Evolutionary conservation across 1,140 invertebrate genomes (phyloP).

Genomic region (Drosophila azteca): DNA sequence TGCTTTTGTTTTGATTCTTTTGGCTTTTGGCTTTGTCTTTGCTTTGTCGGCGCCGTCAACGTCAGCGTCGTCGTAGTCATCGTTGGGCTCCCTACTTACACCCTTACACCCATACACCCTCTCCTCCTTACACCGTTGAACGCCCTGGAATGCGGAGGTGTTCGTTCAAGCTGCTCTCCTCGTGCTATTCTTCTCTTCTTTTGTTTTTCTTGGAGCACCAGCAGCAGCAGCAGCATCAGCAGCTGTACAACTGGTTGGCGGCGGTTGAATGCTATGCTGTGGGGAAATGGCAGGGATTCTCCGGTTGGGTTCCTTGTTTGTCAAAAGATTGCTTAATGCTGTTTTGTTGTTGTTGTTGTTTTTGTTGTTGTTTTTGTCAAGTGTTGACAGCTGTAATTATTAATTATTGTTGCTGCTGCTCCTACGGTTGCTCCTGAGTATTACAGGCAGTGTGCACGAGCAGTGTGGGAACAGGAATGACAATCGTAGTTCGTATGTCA

Average conservation of each 20-base stretch:
- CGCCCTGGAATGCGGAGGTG: conserved; percentile 49
- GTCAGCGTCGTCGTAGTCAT: conserved; percentile 16
- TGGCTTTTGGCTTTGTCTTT: conserved; percentile 46
- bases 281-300: conserved; percentile 23
- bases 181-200: conserved; percentile 5
- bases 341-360: background rate
- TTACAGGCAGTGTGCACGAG: too few relatives aligned
- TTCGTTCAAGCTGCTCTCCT: conserved; percentile 14
- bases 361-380: conserved; percentile 12
- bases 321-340: conserved; percentile 36
- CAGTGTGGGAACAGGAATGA: background rate
- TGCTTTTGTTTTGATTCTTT: conserved; percentile 43
- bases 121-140: background rate
- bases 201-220: background rate
- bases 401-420: conserved; percentile 29
- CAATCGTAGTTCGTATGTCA: too few relatives aligned
- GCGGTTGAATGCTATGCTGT: conserved; percentile 1
- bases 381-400: conserved; percentile 41
- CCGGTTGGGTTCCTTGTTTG: conserved; percentile 32
- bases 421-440: background rate
- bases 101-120: background rate
- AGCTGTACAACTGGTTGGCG: conserved; percentile 39
- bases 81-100: background rate
- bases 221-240: background rate
- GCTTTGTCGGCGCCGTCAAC: conserved; percentile 60